Evolutionary conservation across 2,888 invertebrate genomes (phyloP).

Genomic region (Noctua janthe): DNA sequence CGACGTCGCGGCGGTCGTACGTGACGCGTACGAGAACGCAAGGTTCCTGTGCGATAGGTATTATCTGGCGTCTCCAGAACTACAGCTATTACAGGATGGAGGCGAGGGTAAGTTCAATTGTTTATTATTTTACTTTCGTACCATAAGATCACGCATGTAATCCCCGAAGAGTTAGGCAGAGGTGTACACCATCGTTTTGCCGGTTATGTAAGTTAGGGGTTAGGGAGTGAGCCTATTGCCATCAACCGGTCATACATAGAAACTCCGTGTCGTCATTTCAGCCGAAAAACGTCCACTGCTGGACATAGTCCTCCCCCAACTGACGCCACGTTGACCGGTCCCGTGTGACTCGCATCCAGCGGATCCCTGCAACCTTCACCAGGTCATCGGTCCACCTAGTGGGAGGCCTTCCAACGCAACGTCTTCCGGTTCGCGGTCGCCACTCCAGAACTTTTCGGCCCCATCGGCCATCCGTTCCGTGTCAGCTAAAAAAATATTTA

Average conservation of each 20-base stretch:
- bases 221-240: not conserved
- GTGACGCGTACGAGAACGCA: slow-evolving; percentile 99
- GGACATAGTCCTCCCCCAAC: too few species aligned
- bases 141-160: not conserved
- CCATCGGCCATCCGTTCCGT: too few species aligned
- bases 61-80: slow-evolving; percentile 97
- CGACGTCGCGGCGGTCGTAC: slow-evolving; percentile 96
- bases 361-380: too few species aligned
- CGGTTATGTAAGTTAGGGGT: not conserved
- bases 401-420: too few species aligned
- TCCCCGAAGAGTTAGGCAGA: not conserved
- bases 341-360: too few species aligned
- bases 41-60: slow-evolving; percentile 99
- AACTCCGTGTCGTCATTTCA: not conserved
- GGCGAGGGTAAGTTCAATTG: slow-evolving; percentile 84
- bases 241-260: not conserved
- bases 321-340: too few species aligned
- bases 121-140: not conserved
- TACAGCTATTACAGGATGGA: slow-evolving; percentile 95
- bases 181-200: not conserved
- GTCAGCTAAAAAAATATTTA: not conserved
- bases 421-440: too few species aligned
- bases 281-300: too few species aligned
- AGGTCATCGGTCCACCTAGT: too few species aligned
- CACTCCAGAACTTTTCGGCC: too few species aligned